Base-by-base conservation (phyloP, 1,140 invertebrate species). In the Neodiprion pinetum region DNA sequence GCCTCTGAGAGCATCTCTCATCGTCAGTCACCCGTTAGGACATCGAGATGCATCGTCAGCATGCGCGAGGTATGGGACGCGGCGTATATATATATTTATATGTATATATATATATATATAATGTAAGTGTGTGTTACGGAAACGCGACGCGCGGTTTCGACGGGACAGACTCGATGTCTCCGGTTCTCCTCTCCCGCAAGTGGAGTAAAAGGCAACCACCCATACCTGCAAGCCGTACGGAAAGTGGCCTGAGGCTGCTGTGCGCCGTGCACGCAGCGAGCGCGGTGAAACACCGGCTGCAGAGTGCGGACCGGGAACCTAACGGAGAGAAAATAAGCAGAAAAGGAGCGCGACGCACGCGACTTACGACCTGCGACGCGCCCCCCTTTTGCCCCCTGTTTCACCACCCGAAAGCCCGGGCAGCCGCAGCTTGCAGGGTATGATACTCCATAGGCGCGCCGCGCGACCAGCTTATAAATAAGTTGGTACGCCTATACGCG, bases 331-430 rank as follows among this genome's bases (percentile, higher is more conserved):
- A 61, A 61, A 61, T 17, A 61, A 61, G 53, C 53, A 61, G 53
- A 61, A 61, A 61, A 61, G 5, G 53, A 61, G 53, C 53, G 53
- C 53, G 53, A 61, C 53, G 53, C 53, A 61, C 53, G 53, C 53
- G 53, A 61, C 53, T 61, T 61, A 61, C 53, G 53, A 61, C 53
- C 53, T 61, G 53, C 53, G 53, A 61, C 53, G 53, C 53, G 28
- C 28, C 28, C 28, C 28, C 28, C 28, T 40, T 40, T 40, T 40
- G 28, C 28, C 28, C 28, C 28, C 28, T 5, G 28, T 40, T 40
- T 40, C 28, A 40, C 28, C 28, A 40, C 28, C 28, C 28, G 28
- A 40, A 61, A 61, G 11, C 3, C 11, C 53, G 9, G 4, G 2
- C 11, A 8, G n/a, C 53, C 53, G 53, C 53, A 17, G 53, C 53